phyloP scores from a whole-genome alignment of 2,113 vertebrate species.

The Ophiodon elongatus region DNA sequence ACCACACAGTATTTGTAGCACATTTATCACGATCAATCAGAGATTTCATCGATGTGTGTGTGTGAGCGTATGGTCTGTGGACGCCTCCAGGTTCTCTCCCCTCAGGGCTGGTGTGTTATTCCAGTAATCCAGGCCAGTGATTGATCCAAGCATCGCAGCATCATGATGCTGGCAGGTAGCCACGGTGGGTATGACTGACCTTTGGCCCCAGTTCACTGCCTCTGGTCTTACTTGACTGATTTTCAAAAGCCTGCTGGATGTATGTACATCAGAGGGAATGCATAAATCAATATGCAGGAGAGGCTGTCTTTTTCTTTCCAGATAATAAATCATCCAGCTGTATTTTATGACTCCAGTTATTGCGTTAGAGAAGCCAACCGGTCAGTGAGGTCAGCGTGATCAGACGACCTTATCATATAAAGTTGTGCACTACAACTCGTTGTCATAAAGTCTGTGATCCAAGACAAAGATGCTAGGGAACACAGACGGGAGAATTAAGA shows the following conservation, averaged over 20 bases:
- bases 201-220: slow-evolving; percentile 48
- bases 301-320: slow-evolving; percentile 14
- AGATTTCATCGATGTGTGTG: slow-evolving; percentile 32
- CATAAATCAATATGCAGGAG: slow-evolving; percentile 57
- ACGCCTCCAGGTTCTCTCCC: slow-evolving; percentile 22
- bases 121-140: slow-evolving; percentile 49
- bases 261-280: slow-evolving; percentile 42
- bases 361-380: neutral
- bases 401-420: slow-evolving; percentile 22
- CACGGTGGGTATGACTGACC: slow-evolving; percentile 50
- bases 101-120: slow-evolving; percentile 28
- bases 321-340: slow-evolving; percentile 31
- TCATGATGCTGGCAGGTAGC: slow-evolving; percentile 25
- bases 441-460: neutral
- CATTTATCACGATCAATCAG: slow-evolving; percentile 33
- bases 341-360: slow-evolving; percentile 9
- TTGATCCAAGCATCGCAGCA: slow-evolving; percentile 58
- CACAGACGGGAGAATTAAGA: neutral
- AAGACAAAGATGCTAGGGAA: neutral
- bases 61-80: neutral
- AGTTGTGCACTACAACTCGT: neutral
- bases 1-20: neutral
- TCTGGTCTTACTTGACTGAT: slow-evolving; percentile 42
- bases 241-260: slow-evolving; percentile 47
- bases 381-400: neutral